phyloP scores from a whole-genome alignment of 2,113 vertebrate species.

The Carassius gibelio region DNA sequence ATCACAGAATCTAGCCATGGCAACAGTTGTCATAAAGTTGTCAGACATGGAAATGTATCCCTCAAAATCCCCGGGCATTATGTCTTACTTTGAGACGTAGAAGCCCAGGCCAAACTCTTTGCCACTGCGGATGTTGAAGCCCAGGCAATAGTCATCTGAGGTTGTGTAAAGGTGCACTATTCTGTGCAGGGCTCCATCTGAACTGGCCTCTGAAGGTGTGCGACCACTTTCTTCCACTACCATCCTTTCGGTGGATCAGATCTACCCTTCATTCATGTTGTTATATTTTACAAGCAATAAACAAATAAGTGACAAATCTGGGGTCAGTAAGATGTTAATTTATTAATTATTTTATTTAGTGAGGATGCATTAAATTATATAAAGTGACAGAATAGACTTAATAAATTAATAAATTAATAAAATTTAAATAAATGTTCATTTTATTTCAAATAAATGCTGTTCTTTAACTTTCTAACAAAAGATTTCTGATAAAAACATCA shows the following conservation, averaged over 20 bases:
- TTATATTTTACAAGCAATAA: slow-evolving; percentile 4
- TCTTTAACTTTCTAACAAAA: too few relatives aligned
- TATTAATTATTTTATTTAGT: background rate
- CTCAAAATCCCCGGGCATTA: background rate
- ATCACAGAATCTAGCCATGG: background rate
- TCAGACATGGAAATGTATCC: background rate
- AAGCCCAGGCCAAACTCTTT: slow-evolving; percentile 96
- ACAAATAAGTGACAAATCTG: background rate
- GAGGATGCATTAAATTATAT: too few relatives aligned
- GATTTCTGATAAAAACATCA: too few relatives aligned
- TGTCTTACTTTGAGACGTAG: slow-evolving; percentile 92
- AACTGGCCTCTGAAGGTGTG: slow-evolving; percentile 78
- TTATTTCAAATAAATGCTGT: too few relatives aligned
- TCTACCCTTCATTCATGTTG: slow-evolving; percentile 82
- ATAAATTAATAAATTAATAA: too few relatives aligned
- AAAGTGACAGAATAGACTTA: too few relatives aligned
- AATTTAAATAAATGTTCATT: too few relatives aligned
- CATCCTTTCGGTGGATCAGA: slow-evolving; percentile 87
- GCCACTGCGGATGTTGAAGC: slow-evolving; percentile 97
- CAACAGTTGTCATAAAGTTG: background rate
- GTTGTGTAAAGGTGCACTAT: slow-evolving; percentile 96
- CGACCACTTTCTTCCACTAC: slow-evolving; percentile 87
- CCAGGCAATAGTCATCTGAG: slow-evolving; percentile 93
- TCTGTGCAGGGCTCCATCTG: slow-evolving; percentile 80
- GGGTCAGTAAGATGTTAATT: too few relatives aligned